phyloP scores from a whole-genome alignment of 2,797 vertebrate genomes.

The Simalia tracyae region DNA sequence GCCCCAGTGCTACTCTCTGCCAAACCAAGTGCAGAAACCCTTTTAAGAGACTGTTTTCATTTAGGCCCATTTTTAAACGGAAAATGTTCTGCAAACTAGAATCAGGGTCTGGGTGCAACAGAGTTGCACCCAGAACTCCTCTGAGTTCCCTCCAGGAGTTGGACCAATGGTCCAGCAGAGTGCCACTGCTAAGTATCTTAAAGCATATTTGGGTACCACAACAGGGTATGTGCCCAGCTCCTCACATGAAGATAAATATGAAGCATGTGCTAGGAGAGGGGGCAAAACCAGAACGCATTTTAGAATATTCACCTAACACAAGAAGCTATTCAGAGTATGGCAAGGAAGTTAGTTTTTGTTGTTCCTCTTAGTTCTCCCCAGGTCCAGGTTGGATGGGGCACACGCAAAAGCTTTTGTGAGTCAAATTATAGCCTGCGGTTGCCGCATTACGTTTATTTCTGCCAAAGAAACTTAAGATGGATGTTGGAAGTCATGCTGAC shows the following conservation, averaged over 20 bases:
- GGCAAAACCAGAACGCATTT: background rate
- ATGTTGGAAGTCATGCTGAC: background rate
- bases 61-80: constrained; percentile 52
- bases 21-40: constrained; percentile 66
- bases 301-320: background rate
- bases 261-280: rapidly evolving
- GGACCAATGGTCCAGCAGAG: constrained; percentile 59
- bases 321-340: constrained; percentile 29
- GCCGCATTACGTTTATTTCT: background rate
- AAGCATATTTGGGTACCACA: background rate
- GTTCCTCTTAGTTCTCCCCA: background rate
- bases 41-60: constrained; percentile 61
- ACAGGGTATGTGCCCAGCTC: background rate
- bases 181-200: constrained; percentile 36
- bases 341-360: constrained; percentile 1
- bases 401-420: background rate
- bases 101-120: constrained; percentile 31
- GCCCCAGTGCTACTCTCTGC: constrained; percentile 59
- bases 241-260: background rate
- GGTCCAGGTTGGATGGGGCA: background rate
- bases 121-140: too few species aligned
- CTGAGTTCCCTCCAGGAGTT: constrained; percentile 34
- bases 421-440: background rate
- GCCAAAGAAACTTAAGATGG: background rate
- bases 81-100: constrained; percentile 57